These are phyloP conservation scores for Lithobates pipiens DNA, from an alignment of 2,797 vertebrate species.

Conservation along the genomic window DNA sequence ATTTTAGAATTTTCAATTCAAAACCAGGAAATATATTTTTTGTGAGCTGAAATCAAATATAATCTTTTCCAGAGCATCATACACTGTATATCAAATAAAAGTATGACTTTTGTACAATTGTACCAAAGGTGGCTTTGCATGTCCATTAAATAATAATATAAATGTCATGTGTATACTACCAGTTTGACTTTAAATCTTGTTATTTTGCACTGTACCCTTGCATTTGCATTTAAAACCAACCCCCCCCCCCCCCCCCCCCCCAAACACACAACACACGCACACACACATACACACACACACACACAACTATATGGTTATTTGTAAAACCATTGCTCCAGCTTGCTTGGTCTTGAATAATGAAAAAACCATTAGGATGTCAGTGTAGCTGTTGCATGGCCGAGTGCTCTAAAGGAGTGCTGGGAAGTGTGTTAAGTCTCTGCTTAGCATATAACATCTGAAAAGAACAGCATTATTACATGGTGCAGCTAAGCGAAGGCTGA, in stretches of 20 bases:
- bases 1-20: too few species aligned
- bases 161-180: too few species aligned
- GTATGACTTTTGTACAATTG: too few species aligned
- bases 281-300: too few species aligned
- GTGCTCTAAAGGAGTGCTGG: slow-evolving; percentile 21
- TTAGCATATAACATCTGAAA: slow-evolving; percentile 47
- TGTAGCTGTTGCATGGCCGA: slow-evolving; percentile 38
- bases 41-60: too few species aligned
- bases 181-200: background rate
- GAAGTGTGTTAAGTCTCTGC: slow-evolving; percentile 56
- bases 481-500: slow-evolving; percentile 51
- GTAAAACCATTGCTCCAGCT: background rate
- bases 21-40: too few species aligned
- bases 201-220: background rate
- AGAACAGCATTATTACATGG: slow-evolving; percentile 54
- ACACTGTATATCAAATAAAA: too few species aligned
- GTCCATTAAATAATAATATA: too few species aligned
- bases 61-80: too few species aligned
- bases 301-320: background rate
- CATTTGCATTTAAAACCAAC: background rate
- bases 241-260: too few species aligned
- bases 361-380: slow-evolving; percentile 47
- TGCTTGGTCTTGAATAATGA: slow-evolving; percentile 48
- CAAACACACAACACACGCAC: too few species aligned
- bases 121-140: too few species aligned